These are phyloP conservation scores for Perognathus longimembris DNA, from an alignment of 2,113 vertebrate species.

Conservation along the genomic window DNA sequence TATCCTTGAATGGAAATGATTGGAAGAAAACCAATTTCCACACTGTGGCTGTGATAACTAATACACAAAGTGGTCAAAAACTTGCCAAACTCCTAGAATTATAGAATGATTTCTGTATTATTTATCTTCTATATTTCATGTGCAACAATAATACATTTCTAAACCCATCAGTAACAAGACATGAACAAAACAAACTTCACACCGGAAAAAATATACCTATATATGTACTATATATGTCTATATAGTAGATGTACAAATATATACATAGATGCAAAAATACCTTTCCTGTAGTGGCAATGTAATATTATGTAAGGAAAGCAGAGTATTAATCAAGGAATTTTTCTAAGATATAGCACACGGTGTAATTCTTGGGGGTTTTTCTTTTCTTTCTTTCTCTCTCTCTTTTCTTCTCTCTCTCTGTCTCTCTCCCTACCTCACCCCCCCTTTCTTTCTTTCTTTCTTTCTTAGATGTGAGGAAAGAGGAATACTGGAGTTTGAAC, in stretches of 20 bases:
- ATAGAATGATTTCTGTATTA: neutral
- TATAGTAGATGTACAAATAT: too few species aligned
- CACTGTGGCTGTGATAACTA: neutral
- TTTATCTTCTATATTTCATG: neutral
- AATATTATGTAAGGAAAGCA: neutral
- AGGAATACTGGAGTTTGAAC: too few species aligned
- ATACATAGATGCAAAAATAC: too few species aligned
- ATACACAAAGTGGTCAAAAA: neutral
- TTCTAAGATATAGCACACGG: too few species aligned
- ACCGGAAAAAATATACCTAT: neutral
- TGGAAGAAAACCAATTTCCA: slow-evolving; percentile 60
- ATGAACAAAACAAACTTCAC: neutral
- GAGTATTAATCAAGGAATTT: neutral
- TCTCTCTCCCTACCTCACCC: too few species aligned
- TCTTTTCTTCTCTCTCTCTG: too few species aligned
- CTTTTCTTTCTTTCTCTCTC: neutral
- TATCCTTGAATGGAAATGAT: slow-evolving; percentile 62
- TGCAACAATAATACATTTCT: neutral
- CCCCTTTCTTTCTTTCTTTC: too few species aligned
- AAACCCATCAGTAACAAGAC: slow-evolving; percentile 11
- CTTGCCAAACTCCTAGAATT: slow-evolving; percentile 25
- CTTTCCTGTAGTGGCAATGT: neutral
- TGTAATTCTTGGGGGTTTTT: neutral
- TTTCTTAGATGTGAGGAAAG: too few species aligned
- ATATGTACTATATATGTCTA: too few species aligned